Conservation (phyloP, 2,797 vertebrate species). For the Pterois miles region DNA sequence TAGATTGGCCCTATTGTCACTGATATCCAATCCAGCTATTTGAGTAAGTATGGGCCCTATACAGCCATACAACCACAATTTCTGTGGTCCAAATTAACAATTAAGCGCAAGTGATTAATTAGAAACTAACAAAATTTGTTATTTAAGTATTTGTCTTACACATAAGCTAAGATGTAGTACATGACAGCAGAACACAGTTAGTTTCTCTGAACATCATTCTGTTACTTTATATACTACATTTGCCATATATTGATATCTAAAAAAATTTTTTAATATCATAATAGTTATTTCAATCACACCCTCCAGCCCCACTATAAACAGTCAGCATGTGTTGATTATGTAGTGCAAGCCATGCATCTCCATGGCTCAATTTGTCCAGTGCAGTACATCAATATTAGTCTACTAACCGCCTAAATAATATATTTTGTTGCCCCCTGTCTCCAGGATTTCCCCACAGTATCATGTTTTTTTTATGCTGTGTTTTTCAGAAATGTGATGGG, state of each 20-base stretch:
- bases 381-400: neutral
- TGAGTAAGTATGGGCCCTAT: no score
- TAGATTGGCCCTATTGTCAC: rapidly evolving
- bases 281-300: neutral
- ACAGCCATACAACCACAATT: neutral
- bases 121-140: no score
- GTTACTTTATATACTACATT: neutral
- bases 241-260: neutral
- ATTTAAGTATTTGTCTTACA: neutral
- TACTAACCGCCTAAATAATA: neutral
- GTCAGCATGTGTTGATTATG: neutral
- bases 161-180: rapidly evolving
- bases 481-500: conserved; percentile 90
- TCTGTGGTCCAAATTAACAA: neutral
- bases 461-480: neutral
- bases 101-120: neutral
- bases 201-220: neutral
- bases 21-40: no score
- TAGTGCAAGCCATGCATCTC: no score
- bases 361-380: neutral
- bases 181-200: neutral
- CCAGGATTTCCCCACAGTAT: neutral
- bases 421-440: neutral
- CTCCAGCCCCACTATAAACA: neutral
- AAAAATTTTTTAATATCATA: neutral